These are phyloP conservation scores for Zaprionus africanus DNA, from an alignment of 1,140 invertebrate genomes.

Conservation along the genomic window DNA sequence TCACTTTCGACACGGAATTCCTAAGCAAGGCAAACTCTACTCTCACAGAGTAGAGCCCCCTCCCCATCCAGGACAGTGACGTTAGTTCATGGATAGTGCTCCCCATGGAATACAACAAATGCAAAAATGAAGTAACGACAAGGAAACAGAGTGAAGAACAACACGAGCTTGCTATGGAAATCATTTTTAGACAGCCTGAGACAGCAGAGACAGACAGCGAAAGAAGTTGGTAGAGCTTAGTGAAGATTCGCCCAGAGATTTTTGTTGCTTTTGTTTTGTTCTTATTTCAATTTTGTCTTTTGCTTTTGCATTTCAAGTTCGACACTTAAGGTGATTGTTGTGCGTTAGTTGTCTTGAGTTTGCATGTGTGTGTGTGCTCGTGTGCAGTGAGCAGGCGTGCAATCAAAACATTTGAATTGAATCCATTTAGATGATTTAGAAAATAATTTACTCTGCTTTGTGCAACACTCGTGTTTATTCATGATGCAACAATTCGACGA, in stretches of 20 bases:
- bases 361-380: not conserved
- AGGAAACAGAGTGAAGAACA: constrained; percentile 38
- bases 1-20: constrained; percentile 66
- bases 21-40: constrained; percentile 44
- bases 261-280: constrained; percentile 10
- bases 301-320: constrained; percentile 35
- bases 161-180: constrained; percentile 32
- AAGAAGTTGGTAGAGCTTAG: constrained; percentile 28
- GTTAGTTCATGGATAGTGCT: not conserved
- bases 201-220: not conserved
- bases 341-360: constrained; percentile 27
- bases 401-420: constrained; percentile 18
- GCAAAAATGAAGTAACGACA: constrained; percentile 29
- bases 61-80: not conserved
- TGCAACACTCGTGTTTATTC: constrained; percentile 11
- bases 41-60: constrained; percentile 14
- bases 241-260: constrained; percentile 52
- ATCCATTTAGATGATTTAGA: constrained; percentile 14
- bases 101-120: constrained; percentile 17
- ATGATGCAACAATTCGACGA: not conserved
- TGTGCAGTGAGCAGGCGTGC: constrained; percentile 8
- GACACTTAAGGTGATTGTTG: constrained; percentile 35
- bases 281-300: constrained; percentile 40
- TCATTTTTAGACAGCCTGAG: constrained; percentile 25
- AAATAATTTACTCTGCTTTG: not conserved